These are phyloP conservation scores for Plecotus auritus DNA, from an alignment of 2,113 vertebrate species.

Conservation along the genomic window DNA sequence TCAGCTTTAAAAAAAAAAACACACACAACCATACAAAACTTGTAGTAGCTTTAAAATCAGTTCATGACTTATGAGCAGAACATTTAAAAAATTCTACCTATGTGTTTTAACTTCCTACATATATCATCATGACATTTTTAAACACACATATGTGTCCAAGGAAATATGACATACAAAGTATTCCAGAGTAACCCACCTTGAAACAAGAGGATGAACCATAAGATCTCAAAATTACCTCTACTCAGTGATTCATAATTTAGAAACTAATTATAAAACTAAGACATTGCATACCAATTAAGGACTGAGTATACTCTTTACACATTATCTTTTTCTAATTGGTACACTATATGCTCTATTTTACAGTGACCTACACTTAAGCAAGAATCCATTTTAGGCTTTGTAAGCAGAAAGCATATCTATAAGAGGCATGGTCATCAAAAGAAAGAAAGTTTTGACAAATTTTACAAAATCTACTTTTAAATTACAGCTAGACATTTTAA, in stretches of 20 bases:
- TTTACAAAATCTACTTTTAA: not conserved
- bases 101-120: slow-evolving; percentile 38
- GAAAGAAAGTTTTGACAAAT: slow-evolving; percentile 32
- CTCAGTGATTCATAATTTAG: not conserved
- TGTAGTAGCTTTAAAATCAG: slow-evolving; percentile 29
- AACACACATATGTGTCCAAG: not conserved
- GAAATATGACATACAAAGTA: slow-evolving; percentile 24
- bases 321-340: slow-evolving; percentile 24
- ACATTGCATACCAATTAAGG: not conserved
- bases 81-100: slow-evolving; percentile 33
- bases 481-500: slow-evolving; percentile 25
- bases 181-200: not conserved
- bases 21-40: not conserved
- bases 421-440: not conserved
- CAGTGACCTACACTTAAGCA: not conserved
- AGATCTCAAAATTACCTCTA: not conserved
- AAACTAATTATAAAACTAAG: slow-evolving; percentile 34
- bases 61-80: slow-evolving; percentile 10
- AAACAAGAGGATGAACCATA: not conserved
- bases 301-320: not conserved
- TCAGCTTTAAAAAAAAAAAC: not conserved
- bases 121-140: slow-evolving; percentile 21
- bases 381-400: slow-evolving; percentile 14
- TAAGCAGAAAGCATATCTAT: not conserved
- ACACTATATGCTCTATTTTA: not conserved